phyloP scores from a whole-genome alignment of 2,888 invertebrate genomes.

The Epistrophe eligans region DNA sequence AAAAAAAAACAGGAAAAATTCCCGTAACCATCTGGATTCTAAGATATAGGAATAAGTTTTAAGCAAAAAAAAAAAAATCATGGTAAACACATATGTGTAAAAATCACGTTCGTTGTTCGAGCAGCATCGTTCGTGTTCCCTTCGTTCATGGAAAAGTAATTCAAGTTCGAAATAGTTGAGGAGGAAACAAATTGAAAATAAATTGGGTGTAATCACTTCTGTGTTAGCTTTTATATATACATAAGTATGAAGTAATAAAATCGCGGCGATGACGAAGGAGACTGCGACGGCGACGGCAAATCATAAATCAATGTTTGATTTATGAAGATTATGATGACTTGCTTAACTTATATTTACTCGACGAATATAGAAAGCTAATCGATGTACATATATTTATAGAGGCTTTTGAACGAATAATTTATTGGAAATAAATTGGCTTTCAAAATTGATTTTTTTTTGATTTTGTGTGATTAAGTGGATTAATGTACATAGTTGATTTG shows the following conservation, averaged over 20 bases:
- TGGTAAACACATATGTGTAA: slow-evolving; percentile 9
- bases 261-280: background rate
- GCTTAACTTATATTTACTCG: slow-evolving; percentile 37
- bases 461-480: slow-evolving; percentile 9
- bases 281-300: background rate
- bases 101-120: slow-evolving; percentile 18
- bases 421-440: slow-evolving; percentile 25
- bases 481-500: background rate
- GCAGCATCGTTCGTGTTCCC: slow-evolving; percentile 2
- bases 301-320: slow-evolving; percentile 41
- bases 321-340: slow-evolving; percentile 42
- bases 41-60: slow-evolving; percentile 10
- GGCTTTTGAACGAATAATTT: slow-evolving; percentile 7
- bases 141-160: slow-evolving; percentile 33
- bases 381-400: background rate
- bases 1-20: background rate
- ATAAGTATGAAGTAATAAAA: slow-evolving; percentile 28
- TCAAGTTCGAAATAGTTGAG: slow-evolving; percentile 53
- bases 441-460: background rate
- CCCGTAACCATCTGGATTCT: background rate
- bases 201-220: slow-evolving; percentile 64
- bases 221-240: slow-evolving; percentile 19
- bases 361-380: slow-evolving; percentile 16
- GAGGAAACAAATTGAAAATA: slow-evolving; percentile 52
- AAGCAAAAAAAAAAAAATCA: slow-evolving; percentile 5